phyloP scores from a whole-genome alignment of 2,888 invertebrate species.

The Homarus gammarus region DNA sequence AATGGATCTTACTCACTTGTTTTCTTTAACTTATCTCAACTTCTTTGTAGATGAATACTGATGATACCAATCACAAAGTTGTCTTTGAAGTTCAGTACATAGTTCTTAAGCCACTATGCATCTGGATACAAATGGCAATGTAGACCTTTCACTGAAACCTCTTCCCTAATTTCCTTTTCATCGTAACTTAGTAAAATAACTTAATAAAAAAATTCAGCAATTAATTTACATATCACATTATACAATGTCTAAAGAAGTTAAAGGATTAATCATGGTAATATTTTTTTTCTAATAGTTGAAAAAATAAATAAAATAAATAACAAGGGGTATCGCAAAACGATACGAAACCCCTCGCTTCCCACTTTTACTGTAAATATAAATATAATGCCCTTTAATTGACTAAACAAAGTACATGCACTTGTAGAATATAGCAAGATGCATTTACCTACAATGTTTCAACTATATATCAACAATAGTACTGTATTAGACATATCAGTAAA shows the following conservation, averaged over 20 bases:
- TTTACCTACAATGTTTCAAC: too few relatives aligned
- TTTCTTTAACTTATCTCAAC: conserved; percentile 14
- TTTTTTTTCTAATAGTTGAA: not conserved
- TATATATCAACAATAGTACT: too few relatives aligned
- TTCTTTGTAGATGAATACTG: conserved; percentile 18
- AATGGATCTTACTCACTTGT: conserved; percentile 30
- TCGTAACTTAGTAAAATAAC: conserved; percentile 16
- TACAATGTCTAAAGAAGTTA: not conserved
- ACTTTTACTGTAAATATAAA: too few relatives aligned
- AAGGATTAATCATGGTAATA: not conserved
- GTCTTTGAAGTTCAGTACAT: conserved; percentile 25
- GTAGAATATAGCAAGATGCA: too few relatives aligned
- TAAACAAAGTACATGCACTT: too few relatives aligned
- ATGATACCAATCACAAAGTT: conserved; percentile 31
- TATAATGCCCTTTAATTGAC: too few relatives aligned
- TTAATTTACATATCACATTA: not conserved
- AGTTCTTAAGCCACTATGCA: conserved; percentile 31
- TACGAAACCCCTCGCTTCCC: too few relatives aligned
- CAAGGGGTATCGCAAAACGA: too few relatives aligned
- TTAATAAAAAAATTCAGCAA: not conserved
- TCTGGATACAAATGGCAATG: conserved; percentile 18
- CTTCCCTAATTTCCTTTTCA: conserved; percentile 40
- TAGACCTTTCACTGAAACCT: conserved; percentile 52
- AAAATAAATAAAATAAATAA: not conserved
- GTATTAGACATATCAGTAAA: too few relatives aligned